Evolutionary conservation across 1,140 invertebrate species (phyloP), one percentile per base, ranked within the genome.

Genomic region (Zaprionus capensis): DNA sequence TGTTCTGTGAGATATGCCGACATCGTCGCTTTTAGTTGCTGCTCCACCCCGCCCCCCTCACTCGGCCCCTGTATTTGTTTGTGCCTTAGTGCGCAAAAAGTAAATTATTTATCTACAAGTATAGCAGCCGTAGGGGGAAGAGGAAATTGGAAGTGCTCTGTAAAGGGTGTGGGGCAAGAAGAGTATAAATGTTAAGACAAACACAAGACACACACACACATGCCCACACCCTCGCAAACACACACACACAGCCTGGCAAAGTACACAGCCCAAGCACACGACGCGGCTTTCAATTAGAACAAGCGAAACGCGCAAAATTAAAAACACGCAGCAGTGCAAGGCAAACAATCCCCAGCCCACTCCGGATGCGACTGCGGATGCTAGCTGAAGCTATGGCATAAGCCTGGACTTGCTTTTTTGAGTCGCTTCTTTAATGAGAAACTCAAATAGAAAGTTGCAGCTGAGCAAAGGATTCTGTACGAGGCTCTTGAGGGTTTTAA

Each of bases 31-130:
- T 79, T 79, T 76, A 76, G 76, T 85, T 79, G 57, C 46, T 62
- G 12, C 44, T 22, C n/a, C 14, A 36, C 14, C 36, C n/a, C 14
- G 24, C 41, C 46, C 34, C 44, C 56, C 22, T n/a, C 22, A n/a
- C 31, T 38, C 59, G 36, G n/a, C 46, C 65, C 65, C 70, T 34
- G 31, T 84, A 82, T 85, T 90, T 88, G 84, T 58, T 79, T 88
- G 80, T 90, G 84, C 85, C 78, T 88, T 81, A 88, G 84, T 88
- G 85, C 79, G 81, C 85, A 78, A 90, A 86, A 90, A 90, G 85
- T 90, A 90, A 90, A 90, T 90, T 90, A 90, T 90, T 90, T 90
- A 90, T 90, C 85, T 90, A 85, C 71, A 88, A 91, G 81, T 49
- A 66, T 71, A 71, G 34, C 36, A 69, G 63, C 61, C 51, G 20